Evolutionary conservation across 1,140 invertebrate genomes (phyloP).

Genomic region (Eufriesea mexicana): DNA sequence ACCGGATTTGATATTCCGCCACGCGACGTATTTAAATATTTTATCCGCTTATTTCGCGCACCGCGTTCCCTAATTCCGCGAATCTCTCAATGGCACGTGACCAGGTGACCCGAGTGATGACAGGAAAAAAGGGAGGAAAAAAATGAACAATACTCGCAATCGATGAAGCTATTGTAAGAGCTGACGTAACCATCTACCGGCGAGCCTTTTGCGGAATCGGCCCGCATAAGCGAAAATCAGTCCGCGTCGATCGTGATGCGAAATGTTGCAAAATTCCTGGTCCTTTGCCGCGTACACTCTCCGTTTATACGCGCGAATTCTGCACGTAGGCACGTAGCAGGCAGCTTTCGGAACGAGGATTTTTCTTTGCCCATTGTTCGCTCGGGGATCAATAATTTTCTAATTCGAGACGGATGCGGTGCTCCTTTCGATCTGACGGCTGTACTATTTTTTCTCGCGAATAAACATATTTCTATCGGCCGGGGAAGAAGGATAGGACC

Average conservation of each 20-base stretch:
- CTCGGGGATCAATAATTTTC: background rate
- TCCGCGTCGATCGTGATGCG: slow-evolving; percentile 24
- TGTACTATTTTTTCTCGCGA: background rate
- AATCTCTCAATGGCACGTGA: slow-evolving; percentile 33
- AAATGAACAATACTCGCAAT: slow-evolving; percentile 43
- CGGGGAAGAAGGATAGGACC: background rate
- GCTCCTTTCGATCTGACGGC: no score
- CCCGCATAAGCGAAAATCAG: slow-evolving; percentile 52
- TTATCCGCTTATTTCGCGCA: background rate
- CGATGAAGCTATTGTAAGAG: slow-evolving; percentile 40
- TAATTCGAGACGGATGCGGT: background rate
- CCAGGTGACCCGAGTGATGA: background rate
- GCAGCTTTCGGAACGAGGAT: background rate
- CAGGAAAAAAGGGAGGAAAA: background rate
- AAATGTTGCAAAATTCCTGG: slow-evolving; percentile 47
- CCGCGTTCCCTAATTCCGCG: background rate
- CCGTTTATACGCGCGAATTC: no score
- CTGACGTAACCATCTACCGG: slow-evolving; percentile 29
- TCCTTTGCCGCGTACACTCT: background rate
- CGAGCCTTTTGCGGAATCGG: slow-evolving; percentile 33
- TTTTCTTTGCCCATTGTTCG: background rate
- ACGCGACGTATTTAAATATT: background rate
- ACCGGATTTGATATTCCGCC: background rate
- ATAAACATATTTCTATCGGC: background rate
- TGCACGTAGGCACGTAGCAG: no score